phyloP scores from a whole-genome alignment of 2,113 vertebrate species.

The Equus przewalskii region DNA sequence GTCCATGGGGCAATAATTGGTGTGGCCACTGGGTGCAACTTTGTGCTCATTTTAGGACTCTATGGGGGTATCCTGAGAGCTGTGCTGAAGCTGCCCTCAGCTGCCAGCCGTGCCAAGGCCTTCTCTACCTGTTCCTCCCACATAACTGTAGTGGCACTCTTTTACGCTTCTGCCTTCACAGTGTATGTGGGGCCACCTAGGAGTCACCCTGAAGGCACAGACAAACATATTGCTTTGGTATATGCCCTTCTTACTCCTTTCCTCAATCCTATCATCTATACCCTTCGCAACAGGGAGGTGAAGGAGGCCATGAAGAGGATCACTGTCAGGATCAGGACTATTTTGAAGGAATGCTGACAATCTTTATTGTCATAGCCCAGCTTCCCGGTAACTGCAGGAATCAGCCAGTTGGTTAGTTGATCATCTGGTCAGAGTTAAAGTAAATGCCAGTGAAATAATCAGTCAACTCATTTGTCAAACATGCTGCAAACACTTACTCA shows the following conservation, averaged over 20 bases:
- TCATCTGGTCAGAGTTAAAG: background rate
- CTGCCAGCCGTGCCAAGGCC: slow-evolving; percentile 58
- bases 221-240: slow-evolving; percentile 52
- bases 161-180: slow-evolving; percentile 72
- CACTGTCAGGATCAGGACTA: background rate
- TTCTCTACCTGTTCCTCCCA: slow-evolving; percentile 69
- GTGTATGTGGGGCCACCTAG: slow-evolving; percentile 52
- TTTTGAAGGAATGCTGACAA: background rate
- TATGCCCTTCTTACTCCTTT: slow-evolving; percentile 70
- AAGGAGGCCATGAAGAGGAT: slow-evolving; percentile 54
- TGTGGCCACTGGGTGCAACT: slow-evolving; percentile 33
- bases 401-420: background rate
- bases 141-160: slow-evolving; percentile 51
- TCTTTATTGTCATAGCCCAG: background rate
- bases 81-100: slow-evolving; percentile 52
- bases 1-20: slow-evolving; percentile 67
- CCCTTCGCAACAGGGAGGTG: slow-evolving; percentile 68
- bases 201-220: background rate
- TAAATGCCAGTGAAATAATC: background rate
- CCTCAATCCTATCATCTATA: slow-evolving; percentile 71
- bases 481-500: background rate
- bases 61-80: slow-evolving; percentile 61
- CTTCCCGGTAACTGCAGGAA: background rate
- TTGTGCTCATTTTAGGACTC: slow-evolving; percentile 44
- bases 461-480: background rate